Conservation (phyloP, 2,113 vertebrate species). For the Epinephelus moara region DNA sequence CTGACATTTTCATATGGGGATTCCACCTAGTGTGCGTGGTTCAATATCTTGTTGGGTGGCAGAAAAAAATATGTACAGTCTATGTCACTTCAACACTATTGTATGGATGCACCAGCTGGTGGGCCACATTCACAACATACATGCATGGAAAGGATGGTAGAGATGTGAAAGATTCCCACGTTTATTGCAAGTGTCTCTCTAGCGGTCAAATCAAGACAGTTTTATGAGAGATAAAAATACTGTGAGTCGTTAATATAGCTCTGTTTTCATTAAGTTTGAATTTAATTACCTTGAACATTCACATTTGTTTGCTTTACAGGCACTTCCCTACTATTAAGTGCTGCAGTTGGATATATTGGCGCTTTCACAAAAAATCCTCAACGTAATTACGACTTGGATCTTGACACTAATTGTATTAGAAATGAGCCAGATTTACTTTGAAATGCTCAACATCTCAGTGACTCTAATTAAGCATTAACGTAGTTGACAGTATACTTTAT, state of each 20-base stretch:
- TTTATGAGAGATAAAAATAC: background rate
- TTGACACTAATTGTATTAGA: background rate
- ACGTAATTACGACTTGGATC: background rate
- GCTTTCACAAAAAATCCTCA: background rate
- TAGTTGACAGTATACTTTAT: background rate
- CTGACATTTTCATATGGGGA: too few relatives aligned
- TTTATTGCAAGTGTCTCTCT: background rate
- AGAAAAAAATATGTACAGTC: too few relatives aligned
- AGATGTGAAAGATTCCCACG: background rate
- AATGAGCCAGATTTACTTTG: background rate
- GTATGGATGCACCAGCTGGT: too few relatives aligned
- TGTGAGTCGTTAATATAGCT: background rate
- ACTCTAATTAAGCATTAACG: background rate
- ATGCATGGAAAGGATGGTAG: background rate
- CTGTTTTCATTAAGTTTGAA: background rate
- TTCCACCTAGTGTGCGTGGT: too few relatives aligned
- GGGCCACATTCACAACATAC: background rate
- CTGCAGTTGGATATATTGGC: background rate
- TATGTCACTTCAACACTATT: too few relatives aligned
- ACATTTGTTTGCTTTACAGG: background rate
- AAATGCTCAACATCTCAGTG: background rate
- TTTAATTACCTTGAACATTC: background rate
- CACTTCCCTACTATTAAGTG: background rate
- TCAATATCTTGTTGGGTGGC: too few relatives aligned
- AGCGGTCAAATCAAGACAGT: background rate